Evolutionary conservation across 2,888 invertebrate species (phyloP).

Genomic region (Dione vanillae): DNA sequence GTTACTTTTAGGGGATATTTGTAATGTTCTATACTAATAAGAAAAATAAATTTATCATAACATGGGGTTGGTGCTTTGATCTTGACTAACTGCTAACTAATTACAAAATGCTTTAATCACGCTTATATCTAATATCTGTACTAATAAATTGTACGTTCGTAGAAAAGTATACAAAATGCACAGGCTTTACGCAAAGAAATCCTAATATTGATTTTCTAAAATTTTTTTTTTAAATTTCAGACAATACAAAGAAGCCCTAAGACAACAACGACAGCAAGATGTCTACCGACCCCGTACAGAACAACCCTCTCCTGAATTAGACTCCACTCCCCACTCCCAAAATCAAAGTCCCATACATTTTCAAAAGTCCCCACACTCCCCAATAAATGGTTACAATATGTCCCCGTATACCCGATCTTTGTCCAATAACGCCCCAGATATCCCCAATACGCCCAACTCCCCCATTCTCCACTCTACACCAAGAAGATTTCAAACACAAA

Average conservation of each 20-base stretch:
- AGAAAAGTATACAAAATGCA: neutral
- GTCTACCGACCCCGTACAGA: conserved; percentile 89
- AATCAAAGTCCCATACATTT: conserved; percentile 79
- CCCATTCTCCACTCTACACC: conserved; percentile 80
- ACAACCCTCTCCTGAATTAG: conserved; percentile 82
- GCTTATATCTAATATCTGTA: conserved; percentile 15
- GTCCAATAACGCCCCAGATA: conserved; percentile 65
- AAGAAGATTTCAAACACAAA: conserved; percentile 73
- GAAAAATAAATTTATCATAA: neutral
- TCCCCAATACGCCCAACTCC: conserved; percentile 70
- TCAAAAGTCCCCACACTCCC: conserved; percentile 77
- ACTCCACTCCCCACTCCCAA: conserved; percentile 81
- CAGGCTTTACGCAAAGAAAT: conserved; percentile 4
- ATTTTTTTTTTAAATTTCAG: conserved; percentile 70
- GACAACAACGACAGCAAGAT: conserved; percentile 93
- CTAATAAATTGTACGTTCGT: neutral
- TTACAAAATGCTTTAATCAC: conserved; percentile 24
- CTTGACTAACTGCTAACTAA: conserved; percentile 28
- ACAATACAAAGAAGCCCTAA: conserved; percentile 95
- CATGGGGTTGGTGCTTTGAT: conserved; percentile 18
- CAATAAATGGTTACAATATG: conserved; percentile 82
- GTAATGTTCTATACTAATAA: neutral
- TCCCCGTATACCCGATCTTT: conserved; percentile 75
- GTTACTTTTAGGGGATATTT: neutral
- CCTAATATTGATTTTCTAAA: neutral